phyloP scores from a whole-genome alignment of 2,113 vertebrate genomes.

The Dipodomys spectabilis region DNA sequence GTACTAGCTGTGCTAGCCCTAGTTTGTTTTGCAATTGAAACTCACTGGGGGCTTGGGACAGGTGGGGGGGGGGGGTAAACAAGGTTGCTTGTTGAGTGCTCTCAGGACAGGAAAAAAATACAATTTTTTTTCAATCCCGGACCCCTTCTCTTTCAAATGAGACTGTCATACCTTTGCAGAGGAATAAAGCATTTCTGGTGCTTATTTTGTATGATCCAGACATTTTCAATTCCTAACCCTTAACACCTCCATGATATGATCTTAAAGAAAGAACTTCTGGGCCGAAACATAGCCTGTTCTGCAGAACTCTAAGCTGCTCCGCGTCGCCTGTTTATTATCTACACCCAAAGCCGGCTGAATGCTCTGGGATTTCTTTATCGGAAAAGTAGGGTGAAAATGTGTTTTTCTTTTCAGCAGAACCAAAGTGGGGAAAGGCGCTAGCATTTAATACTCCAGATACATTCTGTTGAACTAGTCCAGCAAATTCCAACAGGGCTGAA shows the following conservation, averaged over 20 bases:
- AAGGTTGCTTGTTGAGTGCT: too few species aligned
- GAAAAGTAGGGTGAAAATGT: not conserved
- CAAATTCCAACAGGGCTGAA: constrained; percentile 51
- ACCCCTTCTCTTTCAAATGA: constrained; percentile 36
- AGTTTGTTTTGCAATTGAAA: constrained; percentile 51
- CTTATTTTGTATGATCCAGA: not conserved
- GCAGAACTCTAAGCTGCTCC: not conserved
- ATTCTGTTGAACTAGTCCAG: not conserved
- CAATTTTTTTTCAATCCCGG: not conserved
- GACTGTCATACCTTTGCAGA: not conserved
- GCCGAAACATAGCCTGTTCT: not conserved
- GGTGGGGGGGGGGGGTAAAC: too few species aligned
- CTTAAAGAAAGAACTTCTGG: constrained; percentile 50
- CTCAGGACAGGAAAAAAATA: constrained; percentile 23
- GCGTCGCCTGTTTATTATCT: not conserved
- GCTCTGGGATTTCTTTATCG: not conserved
- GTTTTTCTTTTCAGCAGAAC: constrained; percentile 36
- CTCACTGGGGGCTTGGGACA: not conserved
- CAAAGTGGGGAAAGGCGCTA: not conserved
- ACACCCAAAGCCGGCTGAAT: not conserved
- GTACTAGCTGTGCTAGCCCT: constrained; percentile 8
- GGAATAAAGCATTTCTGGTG: not conserved
- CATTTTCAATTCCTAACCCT: constrained; percentile 43
- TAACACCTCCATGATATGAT: not conserved
- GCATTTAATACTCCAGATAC: not conserved